These are phyloP conservation scores for Thera obeliscata DNA, from an alignment of 2,888 invertebrate species.

Conservation along the genomic window DNA sequence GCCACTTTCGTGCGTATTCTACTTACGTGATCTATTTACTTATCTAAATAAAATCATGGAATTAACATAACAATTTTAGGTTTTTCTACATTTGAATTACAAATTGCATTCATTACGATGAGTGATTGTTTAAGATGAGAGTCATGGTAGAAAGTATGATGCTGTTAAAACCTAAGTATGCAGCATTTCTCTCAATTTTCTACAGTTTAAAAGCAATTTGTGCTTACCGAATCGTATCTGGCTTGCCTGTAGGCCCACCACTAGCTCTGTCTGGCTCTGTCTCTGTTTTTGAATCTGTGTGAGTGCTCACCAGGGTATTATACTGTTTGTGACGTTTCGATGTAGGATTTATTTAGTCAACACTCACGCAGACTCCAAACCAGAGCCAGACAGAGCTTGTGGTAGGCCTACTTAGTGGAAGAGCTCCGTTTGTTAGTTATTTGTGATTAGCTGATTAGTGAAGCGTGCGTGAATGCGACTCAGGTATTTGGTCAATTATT, in stretches of 20 bases:
- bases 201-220: slow-evolving; percentile 37
- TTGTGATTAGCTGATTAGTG: slow-evolving; percentile 22
- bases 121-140: slow-evolving; percentile 4
- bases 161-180: background rate
- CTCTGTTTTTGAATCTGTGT: no score
- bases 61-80: slow-evolving; percentile 14
- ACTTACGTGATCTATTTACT: slow-evolving; percentile 14
- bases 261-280: no score
- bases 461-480: slow-evolving; percentile 17
- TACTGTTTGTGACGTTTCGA: no score
- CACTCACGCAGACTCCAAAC: no score
- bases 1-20: slow-evolving; percentile 4
- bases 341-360: no score
- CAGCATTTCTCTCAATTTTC: slow-evolving; percentile 35
- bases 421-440: slow-evolving; percentile 6
- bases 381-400: no score
- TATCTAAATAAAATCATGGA: slow-evolving; percentile 17
- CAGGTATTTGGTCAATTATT: background rate
- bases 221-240: slow-evolving; percentile 31
- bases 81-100: slow-evolving; percentile 18
- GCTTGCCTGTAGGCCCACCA: slow-evolving; percentile 17
- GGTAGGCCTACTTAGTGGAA: slow-evolving; percentile 12
- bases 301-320: no score
- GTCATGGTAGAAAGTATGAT: slow-evolving; percentile 26
- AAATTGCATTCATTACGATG: slow-evolving; percentile 14